Evolutionary conservation across 2,113 vertebrate species (phyloP).

Genomic region (Microtus richardsoni): DNA sequence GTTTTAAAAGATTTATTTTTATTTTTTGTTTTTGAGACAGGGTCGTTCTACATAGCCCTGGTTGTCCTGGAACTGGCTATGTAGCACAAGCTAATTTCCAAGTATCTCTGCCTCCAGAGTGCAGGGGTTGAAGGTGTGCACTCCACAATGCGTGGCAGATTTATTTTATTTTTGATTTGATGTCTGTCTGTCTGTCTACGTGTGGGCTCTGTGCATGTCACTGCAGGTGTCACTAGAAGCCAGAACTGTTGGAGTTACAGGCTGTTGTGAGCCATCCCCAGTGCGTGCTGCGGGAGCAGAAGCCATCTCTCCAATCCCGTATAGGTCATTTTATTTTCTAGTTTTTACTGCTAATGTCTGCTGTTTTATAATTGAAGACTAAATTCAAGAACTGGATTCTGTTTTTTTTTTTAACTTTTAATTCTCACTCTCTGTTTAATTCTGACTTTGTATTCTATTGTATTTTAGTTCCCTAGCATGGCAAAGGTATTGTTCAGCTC

Average conservation of each 20-base stretch:
- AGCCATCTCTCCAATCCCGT: neutral
- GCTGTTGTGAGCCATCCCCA: neutral
- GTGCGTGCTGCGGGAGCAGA: neutral
- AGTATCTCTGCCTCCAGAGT: neutral
- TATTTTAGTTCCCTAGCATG: neutral
- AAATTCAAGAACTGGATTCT: neutral
- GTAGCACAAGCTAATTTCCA: neutral
- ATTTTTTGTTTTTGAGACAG: neutral
- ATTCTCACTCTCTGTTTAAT: neutral
- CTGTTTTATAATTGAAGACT: conserved; percentile 4
- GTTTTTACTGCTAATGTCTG: neutral
- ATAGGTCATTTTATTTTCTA: neutral
- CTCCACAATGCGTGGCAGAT: neutral
- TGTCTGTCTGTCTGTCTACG: neutral
- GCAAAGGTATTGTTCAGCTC: neutral
- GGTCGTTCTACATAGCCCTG: neutral
- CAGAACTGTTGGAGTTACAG: neutral
- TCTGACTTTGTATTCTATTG: neutral
- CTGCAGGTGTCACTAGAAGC: neutral
- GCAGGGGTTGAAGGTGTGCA: neutral
- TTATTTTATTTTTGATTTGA: neutral
- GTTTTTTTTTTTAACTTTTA: neutral
- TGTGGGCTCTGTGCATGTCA: neutral
- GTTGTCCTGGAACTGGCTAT: neutral
- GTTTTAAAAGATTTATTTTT: neutral